phyloP scores from a whole-genome alignment of 2,113 vertebrate species.

The Psephotus haematonotus region DNA sequence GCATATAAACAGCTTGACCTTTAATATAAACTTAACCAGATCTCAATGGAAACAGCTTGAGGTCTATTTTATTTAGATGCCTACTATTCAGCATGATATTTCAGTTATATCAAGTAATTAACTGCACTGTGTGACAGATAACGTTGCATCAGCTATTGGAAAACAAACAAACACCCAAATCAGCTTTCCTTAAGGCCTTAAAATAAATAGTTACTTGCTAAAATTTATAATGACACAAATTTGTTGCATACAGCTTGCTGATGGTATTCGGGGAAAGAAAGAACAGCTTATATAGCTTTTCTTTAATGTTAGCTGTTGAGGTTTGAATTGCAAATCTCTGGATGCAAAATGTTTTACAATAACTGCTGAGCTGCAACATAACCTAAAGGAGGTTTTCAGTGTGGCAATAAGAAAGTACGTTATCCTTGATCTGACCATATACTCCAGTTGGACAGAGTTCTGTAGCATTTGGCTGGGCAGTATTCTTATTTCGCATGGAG shows the following conservation, averaged over 20 bases:
- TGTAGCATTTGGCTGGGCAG: not conserved
- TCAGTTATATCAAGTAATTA: not conserved
- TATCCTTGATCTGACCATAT: not conserved
- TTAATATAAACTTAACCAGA: not conserved
- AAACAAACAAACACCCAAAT: not conserved
- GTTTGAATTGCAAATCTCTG: slow-evolving; percentile 18
- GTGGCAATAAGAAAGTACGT: not conserved
- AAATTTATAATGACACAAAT: not conserved
- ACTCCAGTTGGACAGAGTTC: not conserved
- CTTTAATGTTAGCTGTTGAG: not conserved
- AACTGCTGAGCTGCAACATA: not conserved
- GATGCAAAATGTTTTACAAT: not conserved
- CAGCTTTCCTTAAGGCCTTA: not conserved
- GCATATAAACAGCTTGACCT: not conserved
- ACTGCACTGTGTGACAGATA: not conserved
- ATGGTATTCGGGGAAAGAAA: not conserved
- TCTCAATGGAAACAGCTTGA: not conserved
- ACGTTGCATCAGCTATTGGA: not conserved
- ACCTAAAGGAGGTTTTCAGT: not conserved
- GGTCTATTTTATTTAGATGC: not conserved
- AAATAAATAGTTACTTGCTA: not conserved
- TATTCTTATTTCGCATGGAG: not conserved
- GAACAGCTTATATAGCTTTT: not conserved
- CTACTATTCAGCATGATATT: not conserved
- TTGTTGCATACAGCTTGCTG: not conserved